Conservation (phyloP, 2,113 vertebrate genomes). For the Pogona vitticeps region DNA sequence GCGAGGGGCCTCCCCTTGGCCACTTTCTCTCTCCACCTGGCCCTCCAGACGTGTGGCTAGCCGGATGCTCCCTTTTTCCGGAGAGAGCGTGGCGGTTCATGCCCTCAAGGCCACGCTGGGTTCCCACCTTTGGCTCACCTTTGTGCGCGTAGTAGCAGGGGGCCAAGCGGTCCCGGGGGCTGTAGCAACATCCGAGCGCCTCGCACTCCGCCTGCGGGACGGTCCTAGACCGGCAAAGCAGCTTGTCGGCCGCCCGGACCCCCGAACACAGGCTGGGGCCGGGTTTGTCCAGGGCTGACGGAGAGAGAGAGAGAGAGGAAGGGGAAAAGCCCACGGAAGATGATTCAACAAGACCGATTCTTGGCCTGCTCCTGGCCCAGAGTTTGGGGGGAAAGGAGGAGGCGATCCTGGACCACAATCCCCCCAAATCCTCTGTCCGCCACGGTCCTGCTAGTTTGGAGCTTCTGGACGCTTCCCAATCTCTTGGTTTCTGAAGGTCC, state of each 20-base stretch:
- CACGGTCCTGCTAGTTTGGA: too few relatives aligned
- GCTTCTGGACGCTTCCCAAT: too few relatives aligned
- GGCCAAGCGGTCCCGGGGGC: neutral
- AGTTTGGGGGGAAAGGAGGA: too few relatives aligned
- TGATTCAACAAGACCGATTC: too few relatives aligned
- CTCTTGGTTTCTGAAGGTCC: too few relatives aligned
- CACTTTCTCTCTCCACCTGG: too few relatives aligned
- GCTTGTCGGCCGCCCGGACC: neutral
- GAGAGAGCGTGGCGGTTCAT: neutral
- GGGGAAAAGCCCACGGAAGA: neutral
- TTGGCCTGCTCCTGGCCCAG: too few relatives aligned
- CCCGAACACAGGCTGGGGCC: neutral
- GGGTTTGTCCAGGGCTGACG: slow-evolving; percentile 17
- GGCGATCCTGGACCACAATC: too few relatives aligned
- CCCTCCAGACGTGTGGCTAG: too few relatives aligned
- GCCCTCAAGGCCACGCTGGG: too few relatives aligned
- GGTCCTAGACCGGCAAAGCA: neutral
- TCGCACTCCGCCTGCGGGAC: neutral
- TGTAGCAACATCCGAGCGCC: slow-evolving; percentile 26
- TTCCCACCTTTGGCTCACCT: slow-evolving; percentile 9
- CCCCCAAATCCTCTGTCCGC: too few relatives aligned
- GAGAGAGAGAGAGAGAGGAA: neutral
- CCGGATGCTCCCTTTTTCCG: neutral
- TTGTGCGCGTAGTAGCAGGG: slow-evolving; percentile 35
- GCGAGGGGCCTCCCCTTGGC: too few relatives aligned